Conservation (phyloP, 1,140 invertebrate genomes). For the Papilio polyxenes region DNA sequence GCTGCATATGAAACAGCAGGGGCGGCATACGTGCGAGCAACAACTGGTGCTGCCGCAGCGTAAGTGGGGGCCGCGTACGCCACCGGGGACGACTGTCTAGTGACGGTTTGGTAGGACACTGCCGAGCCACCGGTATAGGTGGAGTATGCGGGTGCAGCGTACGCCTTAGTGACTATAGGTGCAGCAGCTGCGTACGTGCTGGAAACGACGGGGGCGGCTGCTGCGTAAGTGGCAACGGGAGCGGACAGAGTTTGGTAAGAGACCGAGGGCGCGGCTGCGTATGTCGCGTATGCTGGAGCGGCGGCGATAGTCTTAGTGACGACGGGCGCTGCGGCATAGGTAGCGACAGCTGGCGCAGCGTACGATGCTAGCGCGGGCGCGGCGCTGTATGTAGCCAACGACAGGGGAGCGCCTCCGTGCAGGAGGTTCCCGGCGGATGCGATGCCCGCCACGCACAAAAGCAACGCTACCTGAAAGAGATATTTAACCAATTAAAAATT, state of each 20-base stretch:
- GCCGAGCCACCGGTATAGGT: slow-evolving; percentile 40
- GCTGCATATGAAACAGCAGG: slow-evolving; percentile 43
- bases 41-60: slow-evolving; percentile 29
- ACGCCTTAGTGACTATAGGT: slow-evolving; percentile 44
- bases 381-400: slow-evolving; percentile 19
- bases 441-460: slow-evolving; percentile 52
- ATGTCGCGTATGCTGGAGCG: slow-evolving; percentile 46
- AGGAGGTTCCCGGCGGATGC: slow-evolving; percentile 54
- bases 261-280: slow-evolving; percentile 54
- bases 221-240: slow-evolving; percentile 47
- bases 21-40: slow-evolving; percentile 32
- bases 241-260: slow-evolving; percentile 46
- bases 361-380: slow-evolving; percentile 31
- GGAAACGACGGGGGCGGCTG: slow-evolving; percentile 50
- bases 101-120: slow-evolving; percentile 26
- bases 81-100: slow-evolving; percentile 41
- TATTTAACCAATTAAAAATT: neutral
- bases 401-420: slow-evolving; percentile 40
- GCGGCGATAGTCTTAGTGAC: slow-evolving; percentile 44
- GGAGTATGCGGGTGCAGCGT: slow-evolving; percentile 41
- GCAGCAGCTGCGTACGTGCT: slow-evolving; percentile 48
- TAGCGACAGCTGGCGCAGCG: slow-evolving; percentile 48
- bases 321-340: slow-evolving; percentile 44
- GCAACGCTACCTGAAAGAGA: slow-evolving; percentile 49
- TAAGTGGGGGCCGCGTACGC: slow-evolving; percentile 46